A percentile compares a stretch with the other conserved stretches of the same genome.
Evolutionary conservation across 2,888 invertebrate genomes (phyloP).

Genomic region (Tetranychus truncatus): DNA sequence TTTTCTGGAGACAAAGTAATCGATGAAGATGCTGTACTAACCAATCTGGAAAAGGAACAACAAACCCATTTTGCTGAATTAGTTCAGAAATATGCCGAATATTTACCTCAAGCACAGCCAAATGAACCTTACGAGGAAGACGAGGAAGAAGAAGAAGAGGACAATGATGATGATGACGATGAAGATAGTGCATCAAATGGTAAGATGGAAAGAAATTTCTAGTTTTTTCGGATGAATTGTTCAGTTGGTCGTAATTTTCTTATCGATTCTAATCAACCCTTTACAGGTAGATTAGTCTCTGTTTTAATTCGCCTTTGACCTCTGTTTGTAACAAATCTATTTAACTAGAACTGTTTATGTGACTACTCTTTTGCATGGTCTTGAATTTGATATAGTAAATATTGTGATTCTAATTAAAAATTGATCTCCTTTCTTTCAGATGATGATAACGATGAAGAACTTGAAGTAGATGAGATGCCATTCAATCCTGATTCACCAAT

Average conservation of each 20-base stretch:
- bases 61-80: conserved; percentile 15
- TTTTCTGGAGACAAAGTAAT: conserved; percentile 19
- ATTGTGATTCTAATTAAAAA: too few relatives aligned
- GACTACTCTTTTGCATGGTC: too few relatives aligned
- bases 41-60: conserved; percentile 19
- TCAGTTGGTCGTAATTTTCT: neutral
- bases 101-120: neutral
- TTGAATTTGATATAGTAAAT: too few relatives aligned
- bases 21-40: conserved; percentile 21
- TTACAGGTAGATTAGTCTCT: too few relatives aligned
- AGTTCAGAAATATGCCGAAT: conserved; percentile 11
- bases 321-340: too few relatives aligned
- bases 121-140: conserved; percentile 21
- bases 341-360: too few relatives aligned
- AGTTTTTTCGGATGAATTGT: neutral
- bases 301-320: too few relatives aligned
- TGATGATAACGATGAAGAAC: conserved; percentile 23
- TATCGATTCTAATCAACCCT: too few relatives aligned
- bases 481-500: conserved; percentile 19
- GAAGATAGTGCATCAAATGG: conserved; percentile 18
- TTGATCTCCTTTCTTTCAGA: neutral
- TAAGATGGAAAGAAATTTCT: neutral
- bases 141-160: conserved; percentile 23
- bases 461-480: conserved; percentile 20
- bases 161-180: conserved; percentile 22